Evolutionary conservation across 1,140 invertebrate species (phyloP).

Genomic region (Drosophila obscura): DNA sequence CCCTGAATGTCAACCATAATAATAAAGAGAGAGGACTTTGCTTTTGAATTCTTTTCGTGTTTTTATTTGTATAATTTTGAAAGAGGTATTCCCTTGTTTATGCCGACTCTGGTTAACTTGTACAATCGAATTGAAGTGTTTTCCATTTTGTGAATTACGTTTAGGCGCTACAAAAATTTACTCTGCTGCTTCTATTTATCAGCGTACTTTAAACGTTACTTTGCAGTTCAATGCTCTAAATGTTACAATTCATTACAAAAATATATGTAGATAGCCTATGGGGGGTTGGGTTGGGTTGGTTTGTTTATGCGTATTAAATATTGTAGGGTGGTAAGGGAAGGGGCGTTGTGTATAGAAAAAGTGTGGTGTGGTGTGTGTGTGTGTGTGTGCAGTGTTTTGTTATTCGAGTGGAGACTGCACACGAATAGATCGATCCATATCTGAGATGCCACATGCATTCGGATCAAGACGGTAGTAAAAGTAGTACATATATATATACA

Average conservation of each 20-base stretch:
- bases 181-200: slow-evolving; percentile 45
- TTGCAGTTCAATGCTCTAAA: slow-evolving; percentile 71
- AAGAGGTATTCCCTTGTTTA: slow-evolving; percentile 46
- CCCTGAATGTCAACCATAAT: neutral
- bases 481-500: too few species aligned
- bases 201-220: slow-evolving; percentile 53
- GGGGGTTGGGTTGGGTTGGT: slow-evolving; percentile 38
- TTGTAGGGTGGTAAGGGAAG: slow-evolving; percentile 32
- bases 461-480: too few species aligned
- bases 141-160: slow-evolving; percentile 38
- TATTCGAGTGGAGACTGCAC: slow-evolving; percentile 63
- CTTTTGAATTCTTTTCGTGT: slow-evolving; percentile 31
- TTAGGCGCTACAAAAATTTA: slow-evolving; percentile 15
- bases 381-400: slow-evolving; percentile 53
- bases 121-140: slow-evolving; percentile 29
- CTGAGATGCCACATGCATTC: too few species aligned
- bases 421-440: slow-evolving; percentile 33
- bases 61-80: slow-evolving; percentile 55
- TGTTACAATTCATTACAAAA: slow-evolving; percentile 79
- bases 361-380: too few species aligned
- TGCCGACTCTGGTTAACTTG: slow-evolving; percentile 17
- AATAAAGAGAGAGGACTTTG: neutral
- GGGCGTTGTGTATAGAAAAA: slow-evolving; percentile 55
- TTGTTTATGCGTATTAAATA: slow-evolving; percentile 39
- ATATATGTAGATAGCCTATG: slow-evolving; percentile 73